Base-by-base conservation (phyloP, 1,140 invertebrate genomes). In the Dendroctonus ponderosae region DNA sequence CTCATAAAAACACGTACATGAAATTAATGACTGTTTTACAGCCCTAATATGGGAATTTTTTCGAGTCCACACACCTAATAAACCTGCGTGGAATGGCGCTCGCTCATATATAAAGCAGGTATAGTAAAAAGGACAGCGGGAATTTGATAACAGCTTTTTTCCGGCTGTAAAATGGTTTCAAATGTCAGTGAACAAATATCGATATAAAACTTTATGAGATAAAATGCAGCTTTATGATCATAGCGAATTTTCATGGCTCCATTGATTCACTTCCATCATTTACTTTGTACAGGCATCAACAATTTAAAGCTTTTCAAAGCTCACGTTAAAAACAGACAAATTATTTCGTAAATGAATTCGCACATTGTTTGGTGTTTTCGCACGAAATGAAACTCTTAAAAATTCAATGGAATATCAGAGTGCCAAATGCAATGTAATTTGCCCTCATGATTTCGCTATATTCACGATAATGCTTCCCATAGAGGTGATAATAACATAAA, bases 1-100 rank as follows among this genome's bases (percentile, higher is more conserved):
- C 8, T 52, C 50, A 52, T 52, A 52, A 52, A 52, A 52, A 26
- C n/a, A 52, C 50, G 37, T 15, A 26, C 50, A 52, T 52, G 15
- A 52, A 52, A 52, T 26, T 52, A 52, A 52, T 52, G 50, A 26
- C 9, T n/a, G 50, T 52, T 52, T 52, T 52, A 52, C 50, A 15
- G 37, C 50, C 50, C 9, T 52, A 52, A 52, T 52, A 52, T 52
- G 50, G 5, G n/a, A 11, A 52, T 52, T 52, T 52, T 52, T 52
- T 52, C 37, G 15, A n/a, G 9, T 8, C 50, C 50, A n/a, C 15
- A 26, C 15, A 52, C 50, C 50, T 52, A 52, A 52, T 52, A 52
- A 52, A 52, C 50, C 50, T 26, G 15, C n/a, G 37, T 26, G 8
- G 12, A 14, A 26, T 52, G 50, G 37, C 50, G 15, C 50, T 52